Base-by-base conservation (phyloP, 2,888 invertebrate genomes). In the Ischnura elegans region DNA sequence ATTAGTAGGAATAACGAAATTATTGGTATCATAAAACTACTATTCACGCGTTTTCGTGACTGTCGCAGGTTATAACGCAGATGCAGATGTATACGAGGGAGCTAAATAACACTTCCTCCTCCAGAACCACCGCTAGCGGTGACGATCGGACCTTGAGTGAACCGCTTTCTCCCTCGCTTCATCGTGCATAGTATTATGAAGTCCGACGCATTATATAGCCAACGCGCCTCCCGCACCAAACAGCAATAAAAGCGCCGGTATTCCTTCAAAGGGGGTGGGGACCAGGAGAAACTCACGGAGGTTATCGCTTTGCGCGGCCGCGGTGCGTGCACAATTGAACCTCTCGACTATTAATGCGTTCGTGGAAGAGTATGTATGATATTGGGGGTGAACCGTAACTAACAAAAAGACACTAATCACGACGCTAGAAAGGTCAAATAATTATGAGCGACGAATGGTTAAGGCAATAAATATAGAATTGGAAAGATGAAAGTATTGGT, bases 251-350 rank as follows among this genome's bases (percentile, higher is more conserved):
- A 76, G 36, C 61, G 47, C 61, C 16, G 61, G 61, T 21, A 61
- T 61, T 76, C 16, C 61, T 1, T 29, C 29, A 16, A 36, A 10
- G 13, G 29, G 29, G 29, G 76, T 13, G 76, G 29, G 76, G 76
- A 76, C 36, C 36, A 36, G 1, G 76, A 10, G 36, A 76, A 76
- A 21, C 36, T 8, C n/a, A 29, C 29, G 36, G 76, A 76, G 76
- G 76, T n/a, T 36, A 76, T 36, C 13, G 36, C 25, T 76, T 76
- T 76, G 36, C 76, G 76, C 36, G 76, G 10, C 36, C 36, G 36
- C 76, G 76, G 36, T 76, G 76, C 36, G 76, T 61, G 76, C 36
- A 36, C 76, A 76, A 76, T 76, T 76, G n/a, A n/a, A 76, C 16
- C 29, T 25, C 76, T 76, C 36, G 13, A 6, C 25, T 51, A 36